Conservation (phyloP, 2,888 invertebrate genomes). For the Corythucha ciliata region DNA sequence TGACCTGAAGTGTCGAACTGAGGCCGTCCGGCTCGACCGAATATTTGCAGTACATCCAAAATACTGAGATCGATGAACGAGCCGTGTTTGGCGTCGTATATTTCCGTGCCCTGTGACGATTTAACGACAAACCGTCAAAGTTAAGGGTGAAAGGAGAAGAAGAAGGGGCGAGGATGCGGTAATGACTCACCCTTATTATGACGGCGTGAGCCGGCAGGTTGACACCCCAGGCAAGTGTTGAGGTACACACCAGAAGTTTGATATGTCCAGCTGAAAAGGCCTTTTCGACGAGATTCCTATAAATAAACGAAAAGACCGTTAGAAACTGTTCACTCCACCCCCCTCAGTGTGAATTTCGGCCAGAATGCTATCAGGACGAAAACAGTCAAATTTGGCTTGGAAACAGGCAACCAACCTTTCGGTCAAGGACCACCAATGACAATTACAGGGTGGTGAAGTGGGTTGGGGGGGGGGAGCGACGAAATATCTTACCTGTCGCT, state of each 20-base stretch:
- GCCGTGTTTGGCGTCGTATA: slow-evolving; percentile 93
- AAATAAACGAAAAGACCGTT: slow-evolving; percentile 31
- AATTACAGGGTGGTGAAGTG: too few species aligned
- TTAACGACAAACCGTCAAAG: slow-evolving; percentile 31
- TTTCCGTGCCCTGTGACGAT: slow-evolving; percentile 94
- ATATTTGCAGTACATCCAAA: slow-evolving; percentile 95
- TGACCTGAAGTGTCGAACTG: slow-evolving; percentile 93
- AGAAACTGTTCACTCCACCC: not conserved
- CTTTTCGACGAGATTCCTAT: slow-evolving; percentile 72
- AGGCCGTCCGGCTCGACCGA: slow-evolving; percentile 95
- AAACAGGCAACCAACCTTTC: too few species aligned
- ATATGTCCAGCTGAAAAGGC: slow-evolving; percentile 81
- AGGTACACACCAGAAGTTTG: slow-evolving; percentile 87
- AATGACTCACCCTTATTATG: slow-evolving; percentile 65
- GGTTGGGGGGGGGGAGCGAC: too few species aligned
- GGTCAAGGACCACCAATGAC: too few species aligned
- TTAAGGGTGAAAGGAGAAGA: not conserved
- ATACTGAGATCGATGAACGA: slow-evolving; percentile 91
- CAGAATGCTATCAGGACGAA: not conserved
- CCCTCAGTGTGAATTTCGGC: not conserved
- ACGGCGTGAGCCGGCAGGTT: slow-evolving; percentile 98
- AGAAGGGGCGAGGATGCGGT: too few species aligned
- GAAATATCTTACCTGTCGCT: slow-evolving; percentile 71
- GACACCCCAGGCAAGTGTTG: slow-evolving; percentile 98
- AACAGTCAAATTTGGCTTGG: too few species aligned